Conservation (phyloP, 2,888 invertebrate species). For the Gymnosoma rotundatum region DNA sequence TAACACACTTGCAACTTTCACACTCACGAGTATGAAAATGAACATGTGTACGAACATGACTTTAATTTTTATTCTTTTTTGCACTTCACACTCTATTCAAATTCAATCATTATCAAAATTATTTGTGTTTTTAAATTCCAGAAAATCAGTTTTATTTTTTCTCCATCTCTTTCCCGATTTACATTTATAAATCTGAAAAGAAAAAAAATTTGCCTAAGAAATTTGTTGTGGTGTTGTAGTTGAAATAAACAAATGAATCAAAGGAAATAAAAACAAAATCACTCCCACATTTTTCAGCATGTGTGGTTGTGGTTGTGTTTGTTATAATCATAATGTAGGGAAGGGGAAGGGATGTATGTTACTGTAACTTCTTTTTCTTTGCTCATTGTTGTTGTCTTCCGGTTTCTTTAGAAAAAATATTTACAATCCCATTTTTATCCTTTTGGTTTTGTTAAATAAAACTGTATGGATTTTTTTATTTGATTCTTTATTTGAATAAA, state of each 20-base stretch:
- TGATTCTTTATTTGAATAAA: constrained; percentile 9
- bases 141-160: constrained; percentile 8
- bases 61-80: constrained; percentile 5
- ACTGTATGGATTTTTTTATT: constrained; percentile 39
- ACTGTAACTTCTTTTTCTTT: neutral
- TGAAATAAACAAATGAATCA: constrained; percentile 58
- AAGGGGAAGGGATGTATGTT: constrained; percentile 21
- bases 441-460: constrained; percentile 38
- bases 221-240: constrained; percentile 3
- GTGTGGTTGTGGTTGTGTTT: constrained; percentile 19
- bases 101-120: constrained; percentile 50
- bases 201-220: neutral
- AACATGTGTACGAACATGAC: constrained; percentile 45
- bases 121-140: constrained; percentile 40
- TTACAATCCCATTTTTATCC: constrained; percentile 57
- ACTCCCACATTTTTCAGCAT: constrained; percentile 38
- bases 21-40: constrained; percentile 4
- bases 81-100: constrained; percentile 27
- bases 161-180: neutral
- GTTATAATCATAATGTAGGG: neutral
- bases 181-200: constrained; percentile 23
- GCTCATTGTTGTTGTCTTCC: constrained; percentile 29
- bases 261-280: constrained; percentile 56
- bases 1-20: constrained; percentile 17
- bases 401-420: constrained; percentile 34